phyloP scores from a whole-genome alignment of 2,797 vertebrate genomes.

The Enteromius treurensis region DNA sequence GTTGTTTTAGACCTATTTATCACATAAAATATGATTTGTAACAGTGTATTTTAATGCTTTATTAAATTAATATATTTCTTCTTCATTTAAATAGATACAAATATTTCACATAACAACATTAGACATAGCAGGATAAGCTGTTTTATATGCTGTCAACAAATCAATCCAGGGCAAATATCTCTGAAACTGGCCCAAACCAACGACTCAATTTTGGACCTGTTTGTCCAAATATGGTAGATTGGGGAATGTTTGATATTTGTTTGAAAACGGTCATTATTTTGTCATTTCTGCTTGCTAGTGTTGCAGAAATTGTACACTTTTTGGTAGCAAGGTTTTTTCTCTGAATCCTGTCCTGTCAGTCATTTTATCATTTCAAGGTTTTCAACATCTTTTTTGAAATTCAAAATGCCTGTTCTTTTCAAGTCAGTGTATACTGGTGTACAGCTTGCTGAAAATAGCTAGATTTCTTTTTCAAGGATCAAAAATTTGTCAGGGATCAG shows the following conservation, averaged over 20 bases:
- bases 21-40: neutral
- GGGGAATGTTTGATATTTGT: neutral
- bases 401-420: neutral
- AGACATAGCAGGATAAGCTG: neutral
- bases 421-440: neutral
- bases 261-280: constrained; percentile 6
- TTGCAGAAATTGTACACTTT: neutral
- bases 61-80: neutral
- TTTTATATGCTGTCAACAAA: neutral
- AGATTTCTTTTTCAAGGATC: neutral
- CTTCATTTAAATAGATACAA: neutral
- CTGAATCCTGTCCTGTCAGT: neutral
- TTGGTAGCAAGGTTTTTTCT: neutral
- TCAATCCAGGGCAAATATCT: neutral
- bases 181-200: neutral
- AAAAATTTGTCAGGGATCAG: neutral
- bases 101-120: neutral
- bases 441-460: neutral
- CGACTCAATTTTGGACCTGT: neutral
- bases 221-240: neutral
- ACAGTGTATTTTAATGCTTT: neutral
- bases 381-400: neutral
- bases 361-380: neutral
- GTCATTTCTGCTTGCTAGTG: neutral
- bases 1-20: neutral